These are phyloP conservation scores for Amphilophus citrinellus DNA, from an alignment of 2,113 vertebrate genomes.

Conservation along the genomic window DNA sequence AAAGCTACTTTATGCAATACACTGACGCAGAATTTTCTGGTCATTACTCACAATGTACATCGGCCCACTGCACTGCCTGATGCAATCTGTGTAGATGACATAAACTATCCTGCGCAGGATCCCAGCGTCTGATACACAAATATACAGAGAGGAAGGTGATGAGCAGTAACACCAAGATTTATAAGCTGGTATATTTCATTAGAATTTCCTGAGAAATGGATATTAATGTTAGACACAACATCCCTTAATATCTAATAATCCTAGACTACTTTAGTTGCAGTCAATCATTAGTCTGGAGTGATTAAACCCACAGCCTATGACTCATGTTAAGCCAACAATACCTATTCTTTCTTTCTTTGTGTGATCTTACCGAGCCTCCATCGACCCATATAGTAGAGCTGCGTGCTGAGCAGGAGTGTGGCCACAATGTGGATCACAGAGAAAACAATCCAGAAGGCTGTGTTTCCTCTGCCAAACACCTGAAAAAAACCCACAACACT, in stretches of 20 bases:
- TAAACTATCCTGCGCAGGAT: slow-evolving; percentile 88
- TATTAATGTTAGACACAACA: neutral
- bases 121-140: slow-evolving; percentile 85
- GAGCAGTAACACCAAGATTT: neutral
- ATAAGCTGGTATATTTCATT: neutral
- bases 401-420: slow-evolving; percentile 94
- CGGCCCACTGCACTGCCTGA: slow-evolving; percentile 96
- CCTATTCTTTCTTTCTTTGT: neutral
- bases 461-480: slow-evolving; percentile 96
- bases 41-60: slow-evolving; percentile 91
- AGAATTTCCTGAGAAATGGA: neutral
- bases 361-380: slow-evolving; percentile 87
- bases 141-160: neutral
- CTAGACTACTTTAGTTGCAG: neutral
- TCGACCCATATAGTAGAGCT: slow-evolving; percentile 98
- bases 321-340: neutral
- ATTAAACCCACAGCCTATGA: neutral
- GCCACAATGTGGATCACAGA: slow-evolving; percentile 94
- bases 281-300: neutral
- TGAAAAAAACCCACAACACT: slow-evolving; percentile 48
- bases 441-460: slow-evolving; percentile 92
- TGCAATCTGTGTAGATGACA: slow-evolving; percentile 93
- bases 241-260: neutral
- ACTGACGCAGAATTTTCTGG: neutral
- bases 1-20: neutral